Base-by-base conservation (phyloP, 2,888 invertebrate species). In the Drosophila falleni region DNA sequence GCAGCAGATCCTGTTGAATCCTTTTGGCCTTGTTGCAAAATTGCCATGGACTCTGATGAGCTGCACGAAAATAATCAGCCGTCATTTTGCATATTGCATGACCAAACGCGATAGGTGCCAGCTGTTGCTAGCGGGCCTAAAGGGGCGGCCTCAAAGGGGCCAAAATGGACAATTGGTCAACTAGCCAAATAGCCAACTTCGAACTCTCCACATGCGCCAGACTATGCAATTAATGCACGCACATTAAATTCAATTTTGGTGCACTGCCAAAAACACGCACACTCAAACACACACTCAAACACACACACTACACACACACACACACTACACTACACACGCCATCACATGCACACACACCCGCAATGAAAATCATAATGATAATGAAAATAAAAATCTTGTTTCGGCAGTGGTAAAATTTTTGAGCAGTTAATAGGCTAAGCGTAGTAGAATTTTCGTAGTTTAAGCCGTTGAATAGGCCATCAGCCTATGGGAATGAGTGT, bases 181-280 rank as follows among this genome's bases (percentile, higher is more conserved):
- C 3, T 33, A 16, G 31, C 2, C 49, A 16, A 31, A 5, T 15
- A 9, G 49, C 9, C 74, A 31, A 60, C n/a, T 29, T 13, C 39
- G 47, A 13, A 35, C 15, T 35, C 19, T 35, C 19, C 16, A 42
- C 35, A 15, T 19, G 31, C 16, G 15, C n/a, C 15, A 19, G 47
- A 39, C 47, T 46, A 49, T 63, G 77, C 74, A 81, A 87, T 81
- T 81, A 87, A 81, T 82, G 74, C 51, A 47, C 55, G 61, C 55
- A 68, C 87, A 84, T 87, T 82, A 78, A 78, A 82, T 81, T 82
- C 71, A 81, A 82, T 87, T 83, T 83, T 46, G 42, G 39, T 35
- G 13, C 59, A 61, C 55, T 56, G 42, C 49, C 81, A 61, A 51
- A 51, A 59, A 33, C 61, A 37, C 11, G 19, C 51, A 16, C 33